Base-by-base conservation (phyloP, 2,888 invertebrate species). In the Ptychoptera albimana region DNA sequence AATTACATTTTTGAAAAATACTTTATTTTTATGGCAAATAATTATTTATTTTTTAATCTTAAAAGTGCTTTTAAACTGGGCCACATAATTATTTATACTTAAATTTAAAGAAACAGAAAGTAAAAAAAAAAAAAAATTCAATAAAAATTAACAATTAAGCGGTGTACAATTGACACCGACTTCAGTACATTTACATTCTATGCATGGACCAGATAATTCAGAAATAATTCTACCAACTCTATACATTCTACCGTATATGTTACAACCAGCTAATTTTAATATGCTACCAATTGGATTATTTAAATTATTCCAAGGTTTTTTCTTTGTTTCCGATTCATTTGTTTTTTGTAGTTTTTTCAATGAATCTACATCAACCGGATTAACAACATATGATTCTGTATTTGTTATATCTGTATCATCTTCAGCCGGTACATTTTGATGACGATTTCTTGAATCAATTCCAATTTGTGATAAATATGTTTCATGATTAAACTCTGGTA, bases 221-320 rank as follows among this genome's bases (percentile, higher is more conserved):
- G 79, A 73, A 53, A 89, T 87, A 51, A 85, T 80, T 55, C 79
- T 72, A 4, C 84, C 86, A 9, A 88, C 82, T 16, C 82, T 72
- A 61, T 88, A 88, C 82, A 88, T 88, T 50, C 81, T 72, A 7
- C 89, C 89, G 56, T 88, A 88, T 54, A 89, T 88, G 64, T 89
- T 89, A 59, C 89, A 89, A 1, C 88, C 88, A 10, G 85, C 85
- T 49, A 88, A 61, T 62, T 86, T 87, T 38, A 84, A 64, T 42
- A 79, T 63, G 23, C 23, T 23, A 32, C 79, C 78, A 11, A 71
- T 63, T 39, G 60, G 56, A 51, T 58, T 57, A 47, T 57, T 57
- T 49, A 60, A 50, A 48, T 52, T 56, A 45, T 54, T 56, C 37
- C 51, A 44, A 11, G 53, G 48, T 38, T 52, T 51, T 23, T 50